Base-by-base conservation (phyloP, 2,888 invertebrate genomes). In the Dioctria linearis region DNA sequence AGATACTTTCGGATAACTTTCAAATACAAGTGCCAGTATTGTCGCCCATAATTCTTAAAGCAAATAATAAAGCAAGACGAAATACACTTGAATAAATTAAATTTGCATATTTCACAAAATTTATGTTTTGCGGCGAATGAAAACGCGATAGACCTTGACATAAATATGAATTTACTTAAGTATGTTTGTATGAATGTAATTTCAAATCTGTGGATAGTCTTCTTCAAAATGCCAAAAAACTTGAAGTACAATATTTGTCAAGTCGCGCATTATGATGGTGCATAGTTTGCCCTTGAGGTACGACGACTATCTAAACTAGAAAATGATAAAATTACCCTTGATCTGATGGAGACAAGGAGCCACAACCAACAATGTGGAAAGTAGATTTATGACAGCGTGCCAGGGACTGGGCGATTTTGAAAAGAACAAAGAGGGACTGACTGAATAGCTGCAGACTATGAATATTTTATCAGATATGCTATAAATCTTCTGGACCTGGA, bases 401-500 rank as follows among this genome's bases (percentile, higher is more conserved):
- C 39, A 37, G 39, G 54, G 11, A 39, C 71, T 71, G 71, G 54
- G 39, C 71, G 39, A 71, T 71, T 49, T 49, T 49, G 25, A 43
- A 71, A 39, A 54, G 51, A 54, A 4, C 39, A 71, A n/a, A 49
- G 39, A 71, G 25, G 37, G 37, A 71, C 51, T 25, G 25, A 25
- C 25, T 71, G 46, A 39, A 51, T 71, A 49, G 39, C 54, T 71
- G 37, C 71, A 71, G 71, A 71, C 71, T 71, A 71, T 71, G 71
- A 71, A 71, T 71, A 71, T 71, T 71, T 71, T 71, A 71, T 71
- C 71, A 71, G 71, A 71, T 54, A 71, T 71, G 54, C 71, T 51
- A 71, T 71, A 71, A 71, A 71, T 71, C 71, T 71, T 54, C 40
- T n/a, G 40, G n/a, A 25, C 25, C 25, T 25, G 25, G 25, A 2